Percentiles rank a stretch among this genome's conserved stretches.
These are phyloP conservation scores for Trichonephila clavipes DNA, from an alignment of 1,140 invertebrate genomes.

Conservation along the genomic window DNA sequence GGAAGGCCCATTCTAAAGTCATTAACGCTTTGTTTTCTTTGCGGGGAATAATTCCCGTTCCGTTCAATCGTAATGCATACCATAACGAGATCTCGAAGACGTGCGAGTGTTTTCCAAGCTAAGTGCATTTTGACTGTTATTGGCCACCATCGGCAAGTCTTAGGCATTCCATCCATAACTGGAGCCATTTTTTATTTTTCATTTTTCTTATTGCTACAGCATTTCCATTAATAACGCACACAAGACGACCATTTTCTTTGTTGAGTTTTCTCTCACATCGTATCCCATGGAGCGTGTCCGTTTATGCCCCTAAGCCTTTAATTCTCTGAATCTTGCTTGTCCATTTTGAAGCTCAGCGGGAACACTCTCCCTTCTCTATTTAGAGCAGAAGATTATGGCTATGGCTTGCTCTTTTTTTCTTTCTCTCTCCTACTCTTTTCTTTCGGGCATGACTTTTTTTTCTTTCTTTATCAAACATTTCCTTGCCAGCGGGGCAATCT, in stretches of 20 bases:
- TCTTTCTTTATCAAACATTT: background rate
- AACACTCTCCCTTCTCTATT: constrained; percentile 3
- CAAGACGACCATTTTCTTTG: constrained; percentile 14
- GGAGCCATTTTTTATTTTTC: background rate
- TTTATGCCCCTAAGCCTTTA: constrained; percentile 30
- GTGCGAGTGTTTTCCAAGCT: background rate
- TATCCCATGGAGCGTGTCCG: background rate
- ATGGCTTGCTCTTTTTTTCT: background rate
- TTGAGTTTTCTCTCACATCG: constrained; percentile 22
- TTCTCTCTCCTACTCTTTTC: background rate
- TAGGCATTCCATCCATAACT: constrained; percentile 10
- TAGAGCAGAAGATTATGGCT: constrained; percentile 6
- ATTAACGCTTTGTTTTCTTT: constrained; percentile 18
- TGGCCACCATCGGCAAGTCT: constrained; percentile 12
- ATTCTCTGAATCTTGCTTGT: constrained; percentile 1
- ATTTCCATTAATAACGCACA: constrained; percentile 27
- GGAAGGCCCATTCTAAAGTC: background rate
- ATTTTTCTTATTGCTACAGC: background rate
- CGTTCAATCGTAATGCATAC: constrained; percentile 18
- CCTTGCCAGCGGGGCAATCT: background rate
- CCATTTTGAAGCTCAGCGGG: constrained; percentile 19
- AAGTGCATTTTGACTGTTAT: constrained; percentile 34
- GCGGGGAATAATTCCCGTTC: background rate
- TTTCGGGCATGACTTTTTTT: background rate
- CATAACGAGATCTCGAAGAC: constrained; percentile 5